Base-by-base conservation (phyloP, 2,888 invertebrate genomes). In the Pyrrhosoma nymphula region DNA sequence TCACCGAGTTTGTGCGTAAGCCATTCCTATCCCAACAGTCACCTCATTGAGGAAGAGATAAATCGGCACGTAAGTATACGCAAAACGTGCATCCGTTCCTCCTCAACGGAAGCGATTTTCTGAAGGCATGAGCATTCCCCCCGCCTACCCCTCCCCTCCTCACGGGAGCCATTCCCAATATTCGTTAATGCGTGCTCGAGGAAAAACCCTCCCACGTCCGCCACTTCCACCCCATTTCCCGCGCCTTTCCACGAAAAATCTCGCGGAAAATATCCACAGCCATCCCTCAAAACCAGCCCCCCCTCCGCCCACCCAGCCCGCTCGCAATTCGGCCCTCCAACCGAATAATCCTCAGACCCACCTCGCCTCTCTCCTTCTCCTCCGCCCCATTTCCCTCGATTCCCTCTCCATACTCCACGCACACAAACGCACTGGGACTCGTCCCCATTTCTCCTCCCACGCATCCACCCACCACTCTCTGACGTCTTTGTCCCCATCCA, bases 171-270 rank as follows among this genome's bases (percentile, higher is more conserved):
- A 82, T 82, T 26, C 35, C 82, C 30, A 30, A 82, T 82, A 82
- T 82, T 82, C 82, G 82, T 82, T 82, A 82, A 82, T 82, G 82
- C 35, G 82, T 16, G n/a, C 82, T 82, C 82, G 82, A 82, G 82
- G 69, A n/a, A 82, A 82, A 35, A 0, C 82, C 35, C 82, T 82
- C 35, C 82, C 30, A 1, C 30, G 26, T 14, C 82, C 35, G 82
- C 82, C 82, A 35, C 35, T 82, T 82, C 82, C 82, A 82, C 82
- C 35, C 18, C 82, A 82, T 82, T 82, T 35, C 82, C 82, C 35
- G 18, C 35, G 30, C 82, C 35, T 82, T 35, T 16, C 82, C 16
- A 14, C 82, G 18, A 18, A 26, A n/a, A 82, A 35, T 26, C 10
- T 26, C 82, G 16, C 82, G 82, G 14, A 35, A 30, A 82, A 82